Evolutionary conservation across 2,113 vertebrate genomes (phyloP), one percentile per base, ranked within the genome.

Genomic region (Psophia crepitans): DNA sequence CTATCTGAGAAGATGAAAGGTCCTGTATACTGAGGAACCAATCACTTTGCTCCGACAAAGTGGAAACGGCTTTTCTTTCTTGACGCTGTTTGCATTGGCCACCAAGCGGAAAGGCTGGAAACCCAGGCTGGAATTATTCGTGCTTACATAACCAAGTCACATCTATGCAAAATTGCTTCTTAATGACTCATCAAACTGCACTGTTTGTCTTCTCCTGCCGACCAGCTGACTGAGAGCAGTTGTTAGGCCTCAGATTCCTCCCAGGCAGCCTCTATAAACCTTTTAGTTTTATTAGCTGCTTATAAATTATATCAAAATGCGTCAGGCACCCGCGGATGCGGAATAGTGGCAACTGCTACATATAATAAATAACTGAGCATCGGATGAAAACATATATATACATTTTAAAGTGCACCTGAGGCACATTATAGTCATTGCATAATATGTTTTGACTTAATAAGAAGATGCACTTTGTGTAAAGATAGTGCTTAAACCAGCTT

Each of bases 401-500:
- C 64, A 86, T 94, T 96, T 95, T 84, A 94, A 94, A 93, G 69
- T 92, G 80, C 87, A 93, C 83, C 92, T 90, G 84, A 92, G 95
- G 93, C 92, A 16, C 57, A 70, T 92, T 89, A 51, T 20, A 77
- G 73, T 54, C 76, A 39, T 87, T 83, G 74, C 90, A 89, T 96
- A 90, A 91, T 92, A 90, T 14, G 49, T 80, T 93, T 70, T 95
- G 95, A 95, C 85, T 96, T 96, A 87, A 92, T 95, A 95, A 95
- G 95, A 73, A 54, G 87, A 93, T 92, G 92, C 70, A 78, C 79
- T 96, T 95, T 82, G 68, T 0, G 43, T 63, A 74, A 92, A 91
- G 95, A 75, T 56, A 49, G 87, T 3, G 28, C 46, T 93, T 60
- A 68, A 82, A 87, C 49, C 33, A 76, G 70, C 49, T 90, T 76